Conservation (phyloP, 2,113 vertebrate genomes). For the Gasterosteus nipponicus region DNA sequence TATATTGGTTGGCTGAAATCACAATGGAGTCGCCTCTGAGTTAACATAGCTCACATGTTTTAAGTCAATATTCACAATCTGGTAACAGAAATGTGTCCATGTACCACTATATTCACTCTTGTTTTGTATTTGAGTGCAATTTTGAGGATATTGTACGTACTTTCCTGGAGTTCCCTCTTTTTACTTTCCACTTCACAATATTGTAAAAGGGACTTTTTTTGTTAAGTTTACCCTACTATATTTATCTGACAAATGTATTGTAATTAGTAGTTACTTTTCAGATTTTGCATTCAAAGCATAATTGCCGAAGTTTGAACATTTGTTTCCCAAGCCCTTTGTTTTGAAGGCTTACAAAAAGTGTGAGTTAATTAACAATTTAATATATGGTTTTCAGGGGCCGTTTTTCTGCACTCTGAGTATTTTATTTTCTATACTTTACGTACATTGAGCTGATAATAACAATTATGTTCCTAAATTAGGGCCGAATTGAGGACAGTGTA, state of each 20-base stretch:
- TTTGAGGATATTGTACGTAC: background rate
- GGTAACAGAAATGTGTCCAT: background rate
- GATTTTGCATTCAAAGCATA: background rate
- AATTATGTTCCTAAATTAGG: background rate
- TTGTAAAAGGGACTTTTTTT: background rate
- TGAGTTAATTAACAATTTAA: background rate
- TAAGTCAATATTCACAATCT: background rate
- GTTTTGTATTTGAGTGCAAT: background rate
- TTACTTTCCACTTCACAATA: background rate
- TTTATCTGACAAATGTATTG: background rate
- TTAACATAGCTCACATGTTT: background rate
- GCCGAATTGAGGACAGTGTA: background rate
- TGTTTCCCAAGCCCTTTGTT: background rate
- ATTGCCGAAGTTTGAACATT: background rate
- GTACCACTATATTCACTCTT: background rate
- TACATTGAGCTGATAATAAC: background rate
- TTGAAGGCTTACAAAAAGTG: background rate
- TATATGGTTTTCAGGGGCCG: background rate
- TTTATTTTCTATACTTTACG: background rate
- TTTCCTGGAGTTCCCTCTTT: background rate
- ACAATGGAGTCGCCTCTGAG: background rate
- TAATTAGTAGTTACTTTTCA: background rate
- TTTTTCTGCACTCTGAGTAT: background rate
- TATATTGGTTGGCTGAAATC: background rate
- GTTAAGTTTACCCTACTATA: background rate